Base-by-base conservation (phyloP, 2,797 vertebrate genomes). In the Halcyon leucocephala region DNA sequence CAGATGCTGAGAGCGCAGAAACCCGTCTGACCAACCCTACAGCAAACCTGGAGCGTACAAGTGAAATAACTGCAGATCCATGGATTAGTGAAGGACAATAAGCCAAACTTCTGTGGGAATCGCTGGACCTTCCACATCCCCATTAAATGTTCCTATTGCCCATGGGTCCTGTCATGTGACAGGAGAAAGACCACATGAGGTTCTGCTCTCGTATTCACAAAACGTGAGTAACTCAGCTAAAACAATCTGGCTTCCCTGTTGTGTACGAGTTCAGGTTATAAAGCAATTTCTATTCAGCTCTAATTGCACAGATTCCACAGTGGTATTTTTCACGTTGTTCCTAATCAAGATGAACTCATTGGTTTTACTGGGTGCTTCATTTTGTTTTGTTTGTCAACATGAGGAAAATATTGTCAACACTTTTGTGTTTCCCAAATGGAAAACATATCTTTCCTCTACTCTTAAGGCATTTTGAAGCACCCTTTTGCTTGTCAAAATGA, bases 271-370 rank as follows among this genome's bases (percentile, higher is more conserved):
- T 82, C 74, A 91, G 76, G 84, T 93, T 82, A 89, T 70, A 88
- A 86, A 91, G 91, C 85, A 93, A 78, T 80, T 95, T 90, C 79
- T 66, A 77, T 87, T 91, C 69, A 71, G 44, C 61, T 88, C 52
- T 61, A 26, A 57, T 60, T 70, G 74, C 65, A 77, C 35, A 72
- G 57, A 85, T 71, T 24, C 44, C 70, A 87, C 84, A 28, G 46
- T 25, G n/a, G n/a, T 76, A 62, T 74, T 81, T 92, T 91, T 91
- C 52, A 61, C 12, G 33, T 71, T 74, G 54, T 13, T 90, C 52
- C 61, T 60, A 77, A 83, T 67, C 14, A 42, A 83, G 81, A 91
- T 42, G 35, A 87, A 87, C 39, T 74, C 44, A 2, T 1, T 67
- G 49, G 33, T 65, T 96, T 78, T 83, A 88, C 41, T 54, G 15